Evolutionary conservation across 1,140 invertebrate genomes (phyloP).

Genomic region (Papilio xuthus): DNA sequence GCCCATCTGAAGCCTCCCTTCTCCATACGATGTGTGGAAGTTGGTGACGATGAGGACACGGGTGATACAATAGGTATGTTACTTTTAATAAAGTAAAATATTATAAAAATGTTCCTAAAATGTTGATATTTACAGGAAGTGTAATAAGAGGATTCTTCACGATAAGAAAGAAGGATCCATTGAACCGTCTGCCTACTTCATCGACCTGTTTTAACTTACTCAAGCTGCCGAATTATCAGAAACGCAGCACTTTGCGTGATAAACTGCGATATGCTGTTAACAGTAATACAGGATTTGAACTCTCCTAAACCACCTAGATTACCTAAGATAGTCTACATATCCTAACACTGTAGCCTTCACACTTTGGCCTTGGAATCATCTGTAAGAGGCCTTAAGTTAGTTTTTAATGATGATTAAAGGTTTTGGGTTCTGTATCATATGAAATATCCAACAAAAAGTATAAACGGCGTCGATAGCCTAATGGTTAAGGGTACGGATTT

Average conservation of each 20-base stretch:
- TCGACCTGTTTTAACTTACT: constrained; percentile 99
- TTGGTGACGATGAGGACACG: constrained; percentile 98
- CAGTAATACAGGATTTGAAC: constrained; percentile 99
- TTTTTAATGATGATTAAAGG: too few species aligned
- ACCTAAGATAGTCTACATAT: neutral
- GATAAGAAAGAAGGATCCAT: constrained; percentile 96
- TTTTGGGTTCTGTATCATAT: too few species aligned
- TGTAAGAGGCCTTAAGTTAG: too few species aligned
- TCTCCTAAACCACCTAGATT: constrained; percentile 86
- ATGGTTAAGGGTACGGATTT: too few species aligned
- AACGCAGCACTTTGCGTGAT: constrained; percentile 96
- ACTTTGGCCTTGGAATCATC: neutral
- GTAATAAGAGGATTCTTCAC: constrained; percentile 99
- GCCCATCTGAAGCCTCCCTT: constrained; percentile 98
- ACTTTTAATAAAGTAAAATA: constrained; percentile 32
- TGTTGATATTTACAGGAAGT: constrained; percentile 84
- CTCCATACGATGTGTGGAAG: constrained; percentile 99
- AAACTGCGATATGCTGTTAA: constrained; percentile 98
- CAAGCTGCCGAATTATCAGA: constrained; percentile 99
- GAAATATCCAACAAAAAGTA: too few species aligned
- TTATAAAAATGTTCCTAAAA: neutral
- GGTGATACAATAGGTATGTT: constrained; percentile 94
- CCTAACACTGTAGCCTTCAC: neutral
- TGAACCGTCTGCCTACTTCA: constrained; percentile 97
- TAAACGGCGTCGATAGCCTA: too few species aligned